Percentiles rank a stretch among this genome's conserved stretches.
Evolutionary conservation across 2,888 invertebrate genomes (phyloP).

Genomic region (Lucinisca nassula): DNA sequence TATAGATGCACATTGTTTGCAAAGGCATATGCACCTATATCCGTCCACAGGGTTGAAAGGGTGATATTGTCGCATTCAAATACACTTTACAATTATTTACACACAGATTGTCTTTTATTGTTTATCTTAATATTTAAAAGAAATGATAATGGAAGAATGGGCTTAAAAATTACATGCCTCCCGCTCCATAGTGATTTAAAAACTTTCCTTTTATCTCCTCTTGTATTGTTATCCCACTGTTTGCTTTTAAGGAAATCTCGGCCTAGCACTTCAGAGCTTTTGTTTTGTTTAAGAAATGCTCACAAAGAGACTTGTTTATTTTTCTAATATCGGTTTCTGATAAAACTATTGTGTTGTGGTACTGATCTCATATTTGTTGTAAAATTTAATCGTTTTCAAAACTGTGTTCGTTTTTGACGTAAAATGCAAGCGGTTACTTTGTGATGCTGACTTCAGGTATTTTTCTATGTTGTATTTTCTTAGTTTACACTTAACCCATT

Average conservation of each 20-base stretch:
- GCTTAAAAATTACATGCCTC: conserved; percentile 6
- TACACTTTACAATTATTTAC: neutral
- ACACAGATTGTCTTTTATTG: neutral
- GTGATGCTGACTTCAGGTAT: no score
- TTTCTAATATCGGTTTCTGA: conserved; percentile 68
- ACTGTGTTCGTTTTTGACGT: no score
- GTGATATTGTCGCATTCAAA: no score
- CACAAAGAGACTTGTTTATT: conserved; percentile 69
- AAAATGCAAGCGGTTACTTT: no score
- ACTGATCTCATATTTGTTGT: conserved; percentile 68
- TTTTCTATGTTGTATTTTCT: no score
- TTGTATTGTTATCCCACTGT: conserved; percentile 71
- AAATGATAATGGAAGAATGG: conserved; percentile 4
- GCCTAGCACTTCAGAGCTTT: conserved; percentile 72
- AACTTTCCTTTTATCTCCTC: conserved; percentile 6
- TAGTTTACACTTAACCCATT: no score
- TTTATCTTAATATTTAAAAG: conserved; percentile 4
- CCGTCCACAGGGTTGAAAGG: no score
- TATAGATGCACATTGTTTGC: no score
- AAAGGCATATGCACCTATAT: no score
- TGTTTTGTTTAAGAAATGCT: conserved; percentile 72
- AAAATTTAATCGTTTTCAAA: conserved; percentile 70
- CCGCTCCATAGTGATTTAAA: neutral
- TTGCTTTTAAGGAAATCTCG: conserved; percentile 70
- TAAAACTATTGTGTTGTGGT: conserved; percentile 69